Base-by-base conservation (phyloP, 2,888 invertebrate species). In the Cerceris ruficornis region DNA sequence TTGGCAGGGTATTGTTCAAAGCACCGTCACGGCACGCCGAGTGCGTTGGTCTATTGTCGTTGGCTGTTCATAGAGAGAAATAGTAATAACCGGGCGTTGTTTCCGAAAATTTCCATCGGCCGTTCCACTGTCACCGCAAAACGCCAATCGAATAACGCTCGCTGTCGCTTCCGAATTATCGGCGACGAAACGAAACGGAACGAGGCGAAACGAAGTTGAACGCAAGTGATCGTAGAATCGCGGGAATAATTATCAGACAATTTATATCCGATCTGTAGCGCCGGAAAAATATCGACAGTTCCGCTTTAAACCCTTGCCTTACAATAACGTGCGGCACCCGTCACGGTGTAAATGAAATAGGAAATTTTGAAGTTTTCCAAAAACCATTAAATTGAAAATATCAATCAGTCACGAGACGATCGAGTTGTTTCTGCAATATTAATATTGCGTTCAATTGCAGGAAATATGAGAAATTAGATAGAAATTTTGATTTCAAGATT, bases 191-290 rank as follows among this genome's bases (percentile, higher is more conserved):
- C 28, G 55, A 46, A 49, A 65, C 42, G 41, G 39, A 62, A 52
- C 60, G 49, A 59, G 14, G 55, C 4, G 28, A 50, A 9, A 49
- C 43, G n/a, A 50, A n/a, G 13, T 11, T 50, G 50, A 6, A 55
- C 55, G 6, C 58, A 49, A 13, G 49, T 50, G 52, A 52, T 55
- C 49, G 13, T 50, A 60, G 70, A 57, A 64, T 75, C 79, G 72
- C 70, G 68, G 46, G 84, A 88, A 86, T 87, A 87, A 87, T 88
- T 87, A 88, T 86, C 82, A 68, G 72, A 75, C 82, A 85, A 87
- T 87, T 86, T 85, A 86, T 87, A 85, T 86, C 77, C 67, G 57
- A 70, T 69, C 69, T n/a, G n/a, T n/a, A n/a, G n/a, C n/a, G n/a
- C n/a, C n/a, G n/a, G n/a, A n/a, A n/a, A n/a, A n/a, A n/a, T n/a